Evolutionary conservation across 2,888 invertebrate genomes (phyloP), one percentile per base, ranked within the genome.

Genomic region (Abscondita cerata): DNA sequence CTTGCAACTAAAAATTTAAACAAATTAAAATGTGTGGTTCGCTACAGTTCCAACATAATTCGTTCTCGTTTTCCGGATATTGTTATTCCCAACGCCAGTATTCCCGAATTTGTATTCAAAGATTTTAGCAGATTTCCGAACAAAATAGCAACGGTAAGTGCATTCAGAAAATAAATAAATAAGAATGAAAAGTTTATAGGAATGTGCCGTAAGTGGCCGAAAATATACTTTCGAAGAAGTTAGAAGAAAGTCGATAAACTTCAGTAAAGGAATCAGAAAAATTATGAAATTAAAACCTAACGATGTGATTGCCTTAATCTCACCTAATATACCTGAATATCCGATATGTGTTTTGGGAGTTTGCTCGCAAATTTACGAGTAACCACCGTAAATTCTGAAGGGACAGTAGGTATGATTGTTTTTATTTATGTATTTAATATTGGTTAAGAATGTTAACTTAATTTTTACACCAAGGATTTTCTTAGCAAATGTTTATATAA

Each of bases 261-360:
- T 92, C 4, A 71, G 72, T 38, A 75, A 72, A 64, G 70, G 74
- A 2, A 56, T 93, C 53, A 83, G 89, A 50, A 83, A 81, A 18
- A 87, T 88, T 73, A 83, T 91, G 52, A 87, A 88, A 59, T 76
- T 92, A 11, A 79, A 79, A 53, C 84, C 85, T 65, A 87, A 88
- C 0, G 90, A 93, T 71, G 84, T 89, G 0, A 77, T 93, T 0
- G 89, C 89, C 0, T 70, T 93, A 4, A 85, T 91, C 72, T 74
- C 92, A 56, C 91, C 92, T 0, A 94, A 94, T 76, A 72, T 88
- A 18, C 92, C 93, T 0, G 93, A 94, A 78, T 90, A 85, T 73
- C 85, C 89, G 0, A 80, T 92, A 11, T 84, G 87, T 1, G 76
- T 85, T 8, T 73, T 91, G 72, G 93, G 91, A 0, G 86, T 20